Evolutionary conservation across 2,113 vertebrate species (phyloP).

Genomic region (Poeciliopsis turrubarensis): DNA sequence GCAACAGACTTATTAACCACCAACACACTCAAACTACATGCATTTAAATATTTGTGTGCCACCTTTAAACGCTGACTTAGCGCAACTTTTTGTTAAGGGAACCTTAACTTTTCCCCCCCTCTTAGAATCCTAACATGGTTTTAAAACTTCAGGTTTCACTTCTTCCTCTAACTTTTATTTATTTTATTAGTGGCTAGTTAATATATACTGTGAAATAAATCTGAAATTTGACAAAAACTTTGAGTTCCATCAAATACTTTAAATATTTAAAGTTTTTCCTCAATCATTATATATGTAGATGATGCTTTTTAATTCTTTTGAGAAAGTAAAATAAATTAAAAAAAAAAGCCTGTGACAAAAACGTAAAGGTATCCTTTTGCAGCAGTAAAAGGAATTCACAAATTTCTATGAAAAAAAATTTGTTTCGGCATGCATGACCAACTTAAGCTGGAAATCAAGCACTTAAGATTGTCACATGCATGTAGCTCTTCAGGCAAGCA

Average conservation of each 20-base stretch:
- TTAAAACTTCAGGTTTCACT: neutral
- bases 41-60: neutral
- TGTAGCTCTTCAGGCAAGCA: slow-evolving; percentile 8
- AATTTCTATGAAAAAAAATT: no score
- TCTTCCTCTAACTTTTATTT: no score
- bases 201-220: neutral
- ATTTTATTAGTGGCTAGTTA: no score
- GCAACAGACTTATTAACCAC: neutral
- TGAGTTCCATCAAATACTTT: neutral
- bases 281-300: neutral
- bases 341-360: no score
- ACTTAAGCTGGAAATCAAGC: neutral
- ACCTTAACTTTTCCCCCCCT: neutral
- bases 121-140: neutral
- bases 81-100: neutral
- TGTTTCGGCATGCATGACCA: slow-evolving; percentile 33
- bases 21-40: neutral
- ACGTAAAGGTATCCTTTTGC: no score
- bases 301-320: neutral
- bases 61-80: neutral
- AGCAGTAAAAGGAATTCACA: no score
- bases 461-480: slow-evolving; percentile 26
- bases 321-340: no score
- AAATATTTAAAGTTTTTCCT: neutral
- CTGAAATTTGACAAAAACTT: neutral